phyloP scores from a whole-genome alignment of 2,888 invertebrate species.

The Trachelus troglodyta region DNA sequence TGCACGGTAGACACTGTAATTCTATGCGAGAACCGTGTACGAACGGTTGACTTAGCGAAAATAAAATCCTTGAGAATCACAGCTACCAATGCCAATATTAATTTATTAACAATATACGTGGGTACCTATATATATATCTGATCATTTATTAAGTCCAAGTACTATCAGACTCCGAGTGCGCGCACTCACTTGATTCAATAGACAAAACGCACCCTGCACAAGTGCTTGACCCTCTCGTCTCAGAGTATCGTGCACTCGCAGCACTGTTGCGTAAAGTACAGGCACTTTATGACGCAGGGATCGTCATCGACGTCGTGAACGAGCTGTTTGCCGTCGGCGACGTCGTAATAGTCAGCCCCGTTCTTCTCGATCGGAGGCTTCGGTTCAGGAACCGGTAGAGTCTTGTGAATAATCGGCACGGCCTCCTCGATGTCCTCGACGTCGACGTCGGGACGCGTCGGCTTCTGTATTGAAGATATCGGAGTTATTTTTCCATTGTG shows the following conservation, averaged over 20 bases:
- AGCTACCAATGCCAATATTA: constrained; percentile 27
- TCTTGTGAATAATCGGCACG: constrained; percentile 44
- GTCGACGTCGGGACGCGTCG: constrained; percentile 19
- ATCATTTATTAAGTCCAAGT: constrained; percentile 2
- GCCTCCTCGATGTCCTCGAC: constrained; percentile 50
- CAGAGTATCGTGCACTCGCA: constrained; percentile 72
- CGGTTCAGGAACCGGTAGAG: constrained; percentile 49
- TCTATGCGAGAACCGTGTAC: background rate
- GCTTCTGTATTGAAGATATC: constrained; percentile 35
- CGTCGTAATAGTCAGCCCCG: constrained; percentile 36
- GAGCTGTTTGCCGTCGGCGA: constrained; percentile 31
- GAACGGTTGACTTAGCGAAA: background rate
- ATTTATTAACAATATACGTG: constrained; percentile 31
- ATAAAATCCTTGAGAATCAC: constrained; percentile 20
- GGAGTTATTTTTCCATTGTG: constrained; percentile 45
- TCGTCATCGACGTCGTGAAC: constrained; percentile 70
- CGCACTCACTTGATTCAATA: background rate
- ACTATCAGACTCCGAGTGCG: background rate
- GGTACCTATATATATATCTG: constrained; percentile 6
- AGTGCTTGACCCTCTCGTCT: constrained; percentile 21
- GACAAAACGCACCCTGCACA: background rate
- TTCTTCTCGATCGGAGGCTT: constrained; percentile 53
- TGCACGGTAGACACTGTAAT: background rate
- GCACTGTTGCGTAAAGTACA: constrained; percentile 74
- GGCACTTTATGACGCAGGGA: constrained; percentile 72